Conservation (phyloP, 2,113 vertebrate species). For the Eretmodus cyanostictus region DNA sequence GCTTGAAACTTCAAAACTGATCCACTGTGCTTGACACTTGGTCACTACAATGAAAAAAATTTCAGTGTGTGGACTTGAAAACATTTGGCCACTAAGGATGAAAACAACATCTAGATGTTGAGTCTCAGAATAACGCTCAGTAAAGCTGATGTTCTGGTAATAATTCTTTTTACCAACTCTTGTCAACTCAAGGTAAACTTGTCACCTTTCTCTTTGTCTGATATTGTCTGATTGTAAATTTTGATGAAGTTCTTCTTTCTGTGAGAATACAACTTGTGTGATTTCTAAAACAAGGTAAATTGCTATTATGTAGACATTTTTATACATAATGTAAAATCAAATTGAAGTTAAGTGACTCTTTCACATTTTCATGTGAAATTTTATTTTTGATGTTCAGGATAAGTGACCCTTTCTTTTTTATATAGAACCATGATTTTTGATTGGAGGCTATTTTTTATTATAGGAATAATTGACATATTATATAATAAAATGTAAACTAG, state of each 20-base stretch:
- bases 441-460: background rate
- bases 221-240: background rate
- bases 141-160: background rate
- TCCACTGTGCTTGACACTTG: background rate
- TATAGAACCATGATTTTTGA: background rate
- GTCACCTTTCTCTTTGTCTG: background rate
- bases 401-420: background rate
- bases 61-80: background rate
- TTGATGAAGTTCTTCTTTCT: background rate
- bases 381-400: background rate
- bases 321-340: background rate
- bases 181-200: background rate
- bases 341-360: background rate
- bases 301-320: background rate
- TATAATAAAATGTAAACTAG: background rate
- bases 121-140: background rate
- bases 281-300: background rate
- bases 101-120: background rate
- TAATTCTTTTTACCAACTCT: background rate
- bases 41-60: background rate
- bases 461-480: background rate
- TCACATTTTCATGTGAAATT: background rate
- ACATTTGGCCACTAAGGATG: background rate
- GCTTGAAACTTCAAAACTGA: background rate
- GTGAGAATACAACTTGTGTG: background rate